A percentile compares a stretch with the other conserved stretches of the same genome.
Conservation (phyloP, 2,888 invertebrate species). For the Caenorhabditis plicata region DNA sequence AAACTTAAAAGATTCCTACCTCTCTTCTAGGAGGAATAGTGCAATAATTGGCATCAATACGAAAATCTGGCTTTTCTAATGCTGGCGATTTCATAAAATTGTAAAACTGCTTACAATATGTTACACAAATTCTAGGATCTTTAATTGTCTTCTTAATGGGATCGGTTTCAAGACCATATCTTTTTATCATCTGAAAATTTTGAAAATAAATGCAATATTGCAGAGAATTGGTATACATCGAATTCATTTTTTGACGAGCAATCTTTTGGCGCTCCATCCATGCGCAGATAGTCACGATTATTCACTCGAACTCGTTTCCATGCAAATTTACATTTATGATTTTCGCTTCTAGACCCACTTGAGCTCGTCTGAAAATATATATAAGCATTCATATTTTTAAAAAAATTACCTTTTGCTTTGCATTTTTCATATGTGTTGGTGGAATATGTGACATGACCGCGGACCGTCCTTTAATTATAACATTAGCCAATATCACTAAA, state of each 20-base stretch:
- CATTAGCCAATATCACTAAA: too few species aligned
- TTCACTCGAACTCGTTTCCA: constrained; percentile 9
- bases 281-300: not conserved
- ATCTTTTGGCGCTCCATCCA: constrained; percentile 4
- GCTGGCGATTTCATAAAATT: not conserved
- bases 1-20: not conserved
- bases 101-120: not conserved
- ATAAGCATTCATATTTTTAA: too few species aligned
- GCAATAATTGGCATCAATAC: constrained; percentile 15
- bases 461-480: too few species aligned
- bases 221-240: constrained; percentile 4
- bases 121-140: not conserved
- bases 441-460: too few species aligned
- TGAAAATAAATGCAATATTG: not conserved
- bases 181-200: constrained; percentile 7
- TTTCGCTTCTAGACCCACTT: too few species aligned
- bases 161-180: constrained; percentile 1
- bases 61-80: not conserved
- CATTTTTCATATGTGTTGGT: too few species aligned
- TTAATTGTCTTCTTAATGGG: not conserved
- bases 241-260: constrained; percentile 3
- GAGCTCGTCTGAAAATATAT: too few species aligned
- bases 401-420: too few species aligned
- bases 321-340: constrained; percentile 9
- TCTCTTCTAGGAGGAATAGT: constrained; percentile 18